These are phyloP conservation scores for Diarsia mendica DNA, from an alignment of 2,888 invertebrate species.

Conservation along the genomic window DNA sequence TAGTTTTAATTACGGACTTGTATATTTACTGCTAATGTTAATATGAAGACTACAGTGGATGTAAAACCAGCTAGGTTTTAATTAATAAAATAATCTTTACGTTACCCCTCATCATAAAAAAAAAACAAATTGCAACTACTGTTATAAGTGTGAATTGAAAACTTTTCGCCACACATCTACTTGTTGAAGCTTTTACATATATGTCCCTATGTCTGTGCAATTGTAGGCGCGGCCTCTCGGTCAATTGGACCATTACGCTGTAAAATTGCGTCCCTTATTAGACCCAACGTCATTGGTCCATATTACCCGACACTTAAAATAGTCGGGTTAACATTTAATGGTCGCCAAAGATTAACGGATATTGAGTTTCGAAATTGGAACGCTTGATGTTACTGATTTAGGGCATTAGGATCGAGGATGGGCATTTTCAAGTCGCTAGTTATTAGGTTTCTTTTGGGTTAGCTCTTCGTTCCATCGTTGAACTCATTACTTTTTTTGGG, in stretches of 20 bases:
- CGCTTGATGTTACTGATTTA: constrained; percentile 24
- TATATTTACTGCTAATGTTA: no score
- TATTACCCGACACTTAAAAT: constrained; percentile 47
- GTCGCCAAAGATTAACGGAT: constrained; percentile 39
- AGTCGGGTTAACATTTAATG: constrained; percentile 50
- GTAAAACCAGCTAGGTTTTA: no score
- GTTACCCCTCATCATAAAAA: background rate
- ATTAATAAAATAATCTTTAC: no score
- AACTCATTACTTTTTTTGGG: no score
- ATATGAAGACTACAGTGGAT: no score
- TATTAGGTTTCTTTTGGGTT: no score
- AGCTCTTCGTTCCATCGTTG: no score
- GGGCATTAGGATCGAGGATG: background rate
- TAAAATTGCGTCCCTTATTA: constrained; percentile 65
- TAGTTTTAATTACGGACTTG: no score
- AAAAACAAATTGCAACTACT: no score
- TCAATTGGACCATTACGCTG: constrained; percentile 67
- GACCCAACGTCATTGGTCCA: constrained; percentile 43
- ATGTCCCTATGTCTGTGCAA: constrained; percentile 12
- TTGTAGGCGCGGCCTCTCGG: constrained; percentile 43
- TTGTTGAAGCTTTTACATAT: constrained; percentile 3
- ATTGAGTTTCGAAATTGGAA: constrained; percentile 45
- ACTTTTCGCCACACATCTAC: background rate
- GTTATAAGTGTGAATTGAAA: background rate
- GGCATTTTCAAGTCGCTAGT: background rate